phyloP scores from a whole-genome alignment of 2,888 invertebrate species.

The Steromphala cineraria region DNA sequence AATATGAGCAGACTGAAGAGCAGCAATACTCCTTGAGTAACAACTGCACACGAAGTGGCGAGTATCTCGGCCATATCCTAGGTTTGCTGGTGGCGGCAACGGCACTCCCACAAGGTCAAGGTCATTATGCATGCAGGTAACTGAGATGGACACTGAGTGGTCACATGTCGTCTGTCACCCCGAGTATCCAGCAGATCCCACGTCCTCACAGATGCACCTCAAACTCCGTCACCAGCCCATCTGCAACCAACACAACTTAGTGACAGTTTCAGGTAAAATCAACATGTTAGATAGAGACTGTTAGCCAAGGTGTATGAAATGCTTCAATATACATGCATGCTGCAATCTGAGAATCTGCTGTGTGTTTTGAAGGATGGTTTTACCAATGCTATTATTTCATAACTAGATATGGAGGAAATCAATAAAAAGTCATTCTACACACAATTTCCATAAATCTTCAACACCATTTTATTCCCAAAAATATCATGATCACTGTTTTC shows the following conservation, averaged over 20 bases:
- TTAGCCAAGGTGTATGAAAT: neutral
- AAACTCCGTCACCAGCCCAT: neutral
- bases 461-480: no score
- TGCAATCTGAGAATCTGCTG: no score
- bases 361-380: no score
- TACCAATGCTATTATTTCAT: no score
- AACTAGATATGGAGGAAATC: no score
- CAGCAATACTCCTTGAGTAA: constrained; percentile 5
- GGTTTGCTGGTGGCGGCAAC: neutral
- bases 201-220: neutral
- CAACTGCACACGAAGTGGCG: neutral
- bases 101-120: constrained; percentile 17
- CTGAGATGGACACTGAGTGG: neutral
- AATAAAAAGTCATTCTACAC: no score
- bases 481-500: no score
- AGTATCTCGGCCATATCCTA: constrained; percentile 13
- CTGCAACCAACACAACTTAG: neutral
- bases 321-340: no score
- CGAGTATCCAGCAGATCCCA: neutral
- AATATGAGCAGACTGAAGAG: neutral
- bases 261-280: neutral
- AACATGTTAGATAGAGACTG: neutral
- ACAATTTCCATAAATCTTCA: no score
- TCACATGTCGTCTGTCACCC: neutral
- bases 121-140: constrained; percentile 17